Conservation (phyloP, 2,888 invertebrate genomes). For the Saturnia pavonia region DNA sequence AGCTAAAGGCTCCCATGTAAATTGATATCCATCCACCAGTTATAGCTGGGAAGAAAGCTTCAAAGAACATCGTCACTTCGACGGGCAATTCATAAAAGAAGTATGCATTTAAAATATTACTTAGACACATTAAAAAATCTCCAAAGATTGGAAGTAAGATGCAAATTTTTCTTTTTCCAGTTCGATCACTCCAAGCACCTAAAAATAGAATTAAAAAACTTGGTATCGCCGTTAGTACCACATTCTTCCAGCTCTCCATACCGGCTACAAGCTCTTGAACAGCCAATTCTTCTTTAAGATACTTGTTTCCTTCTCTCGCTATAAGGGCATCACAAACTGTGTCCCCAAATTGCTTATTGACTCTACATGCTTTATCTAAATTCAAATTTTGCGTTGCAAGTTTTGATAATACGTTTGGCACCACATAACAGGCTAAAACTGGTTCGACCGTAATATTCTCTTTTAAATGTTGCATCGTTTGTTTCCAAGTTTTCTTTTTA, state of each 20-base stretch:
- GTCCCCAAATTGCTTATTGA: slow-evolving; percentile 87
- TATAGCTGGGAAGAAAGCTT: slow-evolving; percentile 76
- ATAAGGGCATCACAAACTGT: slow-evolving; percentile 88
- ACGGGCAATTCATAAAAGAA: slow-evolving; percentile 80
- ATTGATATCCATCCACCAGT: slow-evolving; percentile 81
- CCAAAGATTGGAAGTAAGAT: slow-evolving; percentile 80
- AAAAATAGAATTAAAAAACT: slow-evolving; percentile 79
- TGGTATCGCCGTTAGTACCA: slow-evolving; percentile 78
- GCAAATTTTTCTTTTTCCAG: slow-evolving; percentile 80
- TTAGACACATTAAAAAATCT: slow-evolving; percentile 72
- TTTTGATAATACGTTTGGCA: slow-evolving; percentile 84
- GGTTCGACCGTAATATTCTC: slow-evolving; percentile 85
- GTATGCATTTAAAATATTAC: slow-evolving; percentile 77
- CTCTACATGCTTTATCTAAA: slow-evolving; percentile 91
- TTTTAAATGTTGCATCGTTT: slow-evolving; percentile 72
- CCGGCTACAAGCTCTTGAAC: slow-evolving; percentile 80
- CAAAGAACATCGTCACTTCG: slow-evolving; percentile 75
- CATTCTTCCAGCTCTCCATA: slow-evolving; percentile 80
- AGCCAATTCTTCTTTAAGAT: slow-evolving; percentile 82
- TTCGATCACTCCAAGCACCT: slow-evolving; percentile 84
- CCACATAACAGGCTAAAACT: slow-evolving; percentile 83
- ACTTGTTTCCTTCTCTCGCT: slow-evolving; percentile 85
- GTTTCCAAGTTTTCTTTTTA: slow-evolving; percentile 58
- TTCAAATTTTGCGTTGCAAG: slow-evolving; percentile 92
- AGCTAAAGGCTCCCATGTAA: slow-evolving; percentile 82